Evolutionary conservation across 2,888 invertebrate genomes (phyloP).

Genomic region (Cyrtodaria siliqua): DNA sequence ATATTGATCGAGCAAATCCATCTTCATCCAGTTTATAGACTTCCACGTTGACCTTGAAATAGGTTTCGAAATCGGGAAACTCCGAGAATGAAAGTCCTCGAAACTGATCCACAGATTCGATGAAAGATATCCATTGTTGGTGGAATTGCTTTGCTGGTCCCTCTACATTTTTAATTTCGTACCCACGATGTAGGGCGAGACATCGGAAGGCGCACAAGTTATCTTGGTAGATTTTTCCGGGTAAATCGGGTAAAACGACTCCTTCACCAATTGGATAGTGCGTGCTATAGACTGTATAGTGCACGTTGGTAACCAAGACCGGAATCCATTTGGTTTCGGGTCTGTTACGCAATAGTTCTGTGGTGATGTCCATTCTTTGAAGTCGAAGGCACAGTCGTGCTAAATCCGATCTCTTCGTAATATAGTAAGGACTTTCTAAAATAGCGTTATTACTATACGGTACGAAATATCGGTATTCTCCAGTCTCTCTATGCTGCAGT

Average conservation of each 20-base stretch:
- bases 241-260: neutral
- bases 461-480: constrained; percentile 8
- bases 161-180: constrained; percentile 30
- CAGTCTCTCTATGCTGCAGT: constrained; percentile 6
- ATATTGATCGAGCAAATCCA: constrained; percentile 36
- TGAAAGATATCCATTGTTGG: constrained; percentile 19
- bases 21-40: constrained; percentile 46
- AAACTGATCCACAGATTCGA: constrained; percentile 21
- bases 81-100: neutral
- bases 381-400: constrained; percentile 1
- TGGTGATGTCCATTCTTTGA: constrained; percentile 11
- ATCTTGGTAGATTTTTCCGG: constrained; percentile 25
- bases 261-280: constrained; percentile 7
- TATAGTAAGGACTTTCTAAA: constrained; percentile 11
- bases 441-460: constrained; percentile 12
- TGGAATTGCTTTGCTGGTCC: constrained; percentile 20
- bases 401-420: constrained; percentile 16
- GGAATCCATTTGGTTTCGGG: constrained; percentile 62
- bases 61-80: constrained; percentile 27
- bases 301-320: constrained; percentile 55
- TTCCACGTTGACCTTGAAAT: constrained; percentile 38
- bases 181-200: constrained; percentile 30
- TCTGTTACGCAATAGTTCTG: constrained; percentile 37
- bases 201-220: constrained; percentile 50
- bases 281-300: constrained; percentile 19